phyloP scores from a whole-genome alignment of 2,797 vertebrate genomes.

The Sorex maritimensis region DNA sequence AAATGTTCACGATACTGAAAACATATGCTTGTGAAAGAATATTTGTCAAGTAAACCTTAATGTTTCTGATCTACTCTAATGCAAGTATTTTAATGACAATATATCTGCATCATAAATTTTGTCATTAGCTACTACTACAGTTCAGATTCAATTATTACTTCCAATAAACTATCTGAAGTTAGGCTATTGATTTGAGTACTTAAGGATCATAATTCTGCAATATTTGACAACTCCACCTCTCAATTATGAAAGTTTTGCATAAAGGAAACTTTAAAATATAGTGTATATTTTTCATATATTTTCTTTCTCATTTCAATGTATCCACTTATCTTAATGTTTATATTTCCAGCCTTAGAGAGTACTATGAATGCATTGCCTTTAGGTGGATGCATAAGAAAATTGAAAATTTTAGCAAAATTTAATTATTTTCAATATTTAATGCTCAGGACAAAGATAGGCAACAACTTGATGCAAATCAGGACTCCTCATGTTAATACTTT shows the following conservation, averaged over 20 bases:
- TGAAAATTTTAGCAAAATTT: conserved; percentile 44
- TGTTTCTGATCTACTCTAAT: conserved; percentile 68
- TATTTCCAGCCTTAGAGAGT: not conserved
- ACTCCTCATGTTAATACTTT: conserved; percentile 53
- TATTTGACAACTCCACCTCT: not conserved
- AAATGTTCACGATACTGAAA: conserved; percentile 73
- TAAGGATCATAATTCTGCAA: not conserved
- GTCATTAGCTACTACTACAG: conserved; percentile 57
- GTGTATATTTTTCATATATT: not conserved
- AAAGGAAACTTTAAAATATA: not conserved
- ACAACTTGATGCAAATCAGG: conserved; percentile 11
- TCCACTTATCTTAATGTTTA: conserved; percentile 10
- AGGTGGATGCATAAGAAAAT: not conserved
- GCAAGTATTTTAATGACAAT: conserved; percentile 75
- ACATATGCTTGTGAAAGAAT: conserved; percentile 69
- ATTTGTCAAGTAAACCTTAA: conserved; percentile 62
- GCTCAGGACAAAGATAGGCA: conserved; percentile 17
- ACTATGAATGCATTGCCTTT: not conserved
- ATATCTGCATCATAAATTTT: conserved; percentile 74
- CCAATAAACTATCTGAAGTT: conserved; percentile 67
- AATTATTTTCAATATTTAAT: conserved; percentile 50
- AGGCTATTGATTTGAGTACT: conserved; percentile 68
- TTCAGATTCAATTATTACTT: conserved; percentile 75
- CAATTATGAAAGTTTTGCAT: not conserved
- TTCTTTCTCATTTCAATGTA: not conserved